A percentile compares a stretch with the other conserved stretches of the same genome.
These are phyloP conservation scores for Arctia plantaginis DNA, from an alignment of 2,888 invertebrate genomes.

Conservation along the genomic window DNA sequence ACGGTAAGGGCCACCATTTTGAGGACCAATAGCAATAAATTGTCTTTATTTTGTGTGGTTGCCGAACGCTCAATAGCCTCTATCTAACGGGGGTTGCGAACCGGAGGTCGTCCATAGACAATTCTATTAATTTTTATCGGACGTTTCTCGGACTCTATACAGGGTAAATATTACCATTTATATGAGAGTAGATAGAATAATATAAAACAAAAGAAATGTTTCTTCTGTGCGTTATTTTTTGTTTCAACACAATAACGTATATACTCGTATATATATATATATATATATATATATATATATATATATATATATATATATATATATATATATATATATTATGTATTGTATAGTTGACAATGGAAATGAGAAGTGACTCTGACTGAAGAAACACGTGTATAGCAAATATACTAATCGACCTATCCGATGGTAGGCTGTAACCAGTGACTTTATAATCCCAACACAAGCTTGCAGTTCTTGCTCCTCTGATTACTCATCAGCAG, in stretches of 20 bases:
- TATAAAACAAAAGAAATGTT: slow-evolving; percentile 1
- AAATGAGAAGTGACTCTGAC: neutral
- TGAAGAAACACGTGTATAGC: neutral
- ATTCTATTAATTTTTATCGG: slow-evolving; percentile 35
- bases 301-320: too few relatives aligned
- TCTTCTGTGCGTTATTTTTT: neutral
- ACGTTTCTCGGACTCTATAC: slow-evolving; percentile 13
- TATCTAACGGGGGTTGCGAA: slow-evolving; percentile 21
- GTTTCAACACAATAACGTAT: neutral
- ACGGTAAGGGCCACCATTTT: slow-evolving; percentile 28
- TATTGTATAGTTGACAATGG: neutral
- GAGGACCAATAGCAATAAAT: slow-evolving; percentile 37
- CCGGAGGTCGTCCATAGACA: slow-evolving; percentile 15
- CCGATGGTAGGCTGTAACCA: neutral
- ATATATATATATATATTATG: neutral
- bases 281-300: too few relatives aligned
- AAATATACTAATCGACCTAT: neutral
- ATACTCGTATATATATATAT: too few relatives aligned
- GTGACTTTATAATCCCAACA: too few relatives aligned
- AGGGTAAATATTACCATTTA: slow-evolving; percentile 9
- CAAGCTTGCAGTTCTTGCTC: neutral
- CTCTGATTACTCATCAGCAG: neutral
- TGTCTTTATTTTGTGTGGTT: slow-evolving; percentile 34
- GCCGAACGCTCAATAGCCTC: slow-evolving; percentile 24
- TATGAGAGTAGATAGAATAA: slow-evolving; percentile 6